Conservation (phyloP, 2,113 vertebrate species). For the Apteryx mantelli region DNA sequence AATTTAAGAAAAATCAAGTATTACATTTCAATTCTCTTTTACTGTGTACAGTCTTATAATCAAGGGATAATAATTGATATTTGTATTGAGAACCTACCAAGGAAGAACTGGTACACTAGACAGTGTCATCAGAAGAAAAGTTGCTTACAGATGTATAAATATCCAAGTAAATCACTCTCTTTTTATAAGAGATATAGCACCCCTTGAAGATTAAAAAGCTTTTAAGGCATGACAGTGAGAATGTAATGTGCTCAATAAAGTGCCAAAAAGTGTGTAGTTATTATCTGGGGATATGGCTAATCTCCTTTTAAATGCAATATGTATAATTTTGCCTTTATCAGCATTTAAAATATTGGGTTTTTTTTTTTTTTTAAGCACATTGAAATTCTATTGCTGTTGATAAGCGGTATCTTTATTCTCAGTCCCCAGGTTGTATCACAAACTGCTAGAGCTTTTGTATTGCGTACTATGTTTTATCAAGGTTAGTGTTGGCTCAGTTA, state of each 20-base stretch:
- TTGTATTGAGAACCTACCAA: not conserved
- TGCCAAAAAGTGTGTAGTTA: not conserved
- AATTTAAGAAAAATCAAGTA: not conserved
- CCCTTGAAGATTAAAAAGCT: not conserved
- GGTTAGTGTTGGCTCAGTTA: not conserved
- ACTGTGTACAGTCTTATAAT: not conserved
- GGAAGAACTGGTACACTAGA: not conserved
- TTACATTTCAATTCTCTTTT: not conserved
- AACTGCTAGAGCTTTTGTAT: not conserved
- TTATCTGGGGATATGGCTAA: not conserved
- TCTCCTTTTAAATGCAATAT: not conserved
- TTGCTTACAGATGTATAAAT: not conserved
- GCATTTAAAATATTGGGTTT: not conserved
- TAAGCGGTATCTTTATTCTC: not conserved
- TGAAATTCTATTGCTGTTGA: not conserved
- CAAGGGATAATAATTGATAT: not conserved
- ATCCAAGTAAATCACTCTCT: not conserved
- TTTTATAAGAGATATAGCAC: not conserved
- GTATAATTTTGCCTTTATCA: not conserved
- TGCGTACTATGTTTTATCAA: not conserved
- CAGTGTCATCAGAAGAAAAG: not conserved
- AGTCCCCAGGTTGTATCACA: not conserved
- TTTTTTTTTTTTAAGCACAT: not conserved
- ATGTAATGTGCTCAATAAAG: not conserved
- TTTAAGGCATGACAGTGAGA: not conserved